A percentile compares a stretch with the other conserved stretches of the same genome.
phyloP scores from a whole-genome alignment of 2,797 vertebrate species.

The Picus viridis region DNA sequence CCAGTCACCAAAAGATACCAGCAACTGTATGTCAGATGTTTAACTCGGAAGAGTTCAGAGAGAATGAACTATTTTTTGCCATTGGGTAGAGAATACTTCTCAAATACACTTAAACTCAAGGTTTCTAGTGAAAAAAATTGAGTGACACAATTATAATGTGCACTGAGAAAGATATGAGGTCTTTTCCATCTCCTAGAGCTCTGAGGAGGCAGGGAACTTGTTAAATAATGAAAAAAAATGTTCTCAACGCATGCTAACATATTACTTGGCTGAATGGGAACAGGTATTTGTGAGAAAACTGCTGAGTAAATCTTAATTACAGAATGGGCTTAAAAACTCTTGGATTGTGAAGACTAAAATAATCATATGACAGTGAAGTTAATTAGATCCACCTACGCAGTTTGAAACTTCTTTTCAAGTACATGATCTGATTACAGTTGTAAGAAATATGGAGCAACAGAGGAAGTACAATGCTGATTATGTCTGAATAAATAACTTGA shows the following conservation, averaged over 20 bases:
- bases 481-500: conserved; percentile 68
- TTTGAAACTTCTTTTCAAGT: conserved; percentile 69
- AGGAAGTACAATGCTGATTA: conserved; percentile 66
- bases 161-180: background rate
- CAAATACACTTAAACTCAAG: background rate
- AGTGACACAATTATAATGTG: background rate
- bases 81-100: background rate
- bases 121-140: background rate
- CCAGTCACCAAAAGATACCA: background rate
- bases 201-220: background rate
- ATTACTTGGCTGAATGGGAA: conserved; percentile 20
- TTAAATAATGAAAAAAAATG: conserved; percentile 11
- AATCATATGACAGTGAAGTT: conserved; percentile 56
- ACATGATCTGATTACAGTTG: conserved; percentile 71
- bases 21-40: background rate
- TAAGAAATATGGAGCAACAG: conserved; percentile 63
- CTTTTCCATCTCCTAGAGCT: background rate
- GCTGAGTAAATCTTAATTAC: conserved; percentile 59
- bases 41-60: background rate
- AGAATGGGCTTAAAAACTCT: conserved; percentile 29
- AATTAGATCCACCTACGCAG: conserved; percentile 63
- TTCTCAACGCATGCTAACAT: background rate
- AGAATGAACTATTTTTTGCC: background rate
- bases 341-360: conserved; percentile 43
- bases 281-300: background rate